phyloP scores from a whole-genome alignment of 2,113 vertebrate species.

The Tetraodon nigroviridis region DNA sequence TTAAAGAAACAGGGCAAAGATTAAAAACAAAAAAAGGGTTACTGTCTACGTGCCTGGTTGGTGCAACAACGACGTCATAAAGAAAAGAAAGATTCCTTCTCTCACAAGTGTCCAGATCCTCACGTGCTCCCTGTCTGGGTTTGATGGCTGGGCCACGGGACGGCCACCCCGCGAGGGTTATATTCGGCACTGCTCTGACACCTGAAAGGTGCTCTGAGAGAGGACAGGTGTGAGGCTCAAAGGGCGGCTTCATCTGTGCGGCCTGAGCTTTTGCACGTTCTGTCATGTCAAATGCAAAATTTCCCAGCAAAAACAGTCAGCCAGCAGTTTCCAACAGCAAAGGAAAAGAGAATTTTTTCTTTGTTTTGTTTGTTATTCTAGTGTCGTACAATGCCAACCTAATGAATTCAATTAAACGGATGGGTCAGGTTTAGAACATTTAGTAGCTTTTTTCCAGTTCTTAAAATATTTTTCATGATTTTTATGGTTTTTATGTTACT shows the following conservation, averaged over 20 bases:
- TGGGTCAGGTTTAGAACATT: background rate
- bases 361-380: slow-evolving; percentile 10
- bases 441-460: background rate
- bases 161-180: slow-evolving; percentile 48
- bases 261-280: slow-evolving; percentile 19
- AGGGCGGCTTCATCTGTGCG: slow-evolving; percentile 7
- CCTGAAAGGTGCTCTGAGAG: slow-evolving; percentile 46
- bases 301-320: slow-evolving; percentile 1
- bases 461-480: slow-evolving; percentile 13
- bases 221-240: slow-evolving; percentile 16
- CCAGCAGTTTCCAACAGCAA: slow-evolving; percentile 9
- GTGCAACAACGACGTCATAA: too few relatives aligned
- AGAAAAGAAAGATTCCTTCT: too few relatives aligned
- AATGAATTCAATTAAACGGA: background rate
- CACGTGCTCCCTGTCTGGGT: slow-evolving; percentile 24
- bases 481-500: background rate
- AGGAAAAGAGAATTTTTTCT: background rate
- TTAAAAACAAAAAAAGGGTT: too few relatives aligned
- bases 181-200: slow-evolving; percentile 56
- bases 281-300: slow-evolving; percentile 28
- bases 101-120: background rate
- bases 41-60: too few relatives aligned
- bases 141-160: slow-evolving; percentile 29
- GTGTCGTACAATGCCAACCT: background rate
- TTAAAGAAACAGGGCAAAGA: slow-evolving; percentile 31